Percentiles rank a stretch among this genome's conserved stretches.
phyloP scores from a whole-genome alignment of 1,140 invertebrate species.

The Drosophila suzukii region DNA sequence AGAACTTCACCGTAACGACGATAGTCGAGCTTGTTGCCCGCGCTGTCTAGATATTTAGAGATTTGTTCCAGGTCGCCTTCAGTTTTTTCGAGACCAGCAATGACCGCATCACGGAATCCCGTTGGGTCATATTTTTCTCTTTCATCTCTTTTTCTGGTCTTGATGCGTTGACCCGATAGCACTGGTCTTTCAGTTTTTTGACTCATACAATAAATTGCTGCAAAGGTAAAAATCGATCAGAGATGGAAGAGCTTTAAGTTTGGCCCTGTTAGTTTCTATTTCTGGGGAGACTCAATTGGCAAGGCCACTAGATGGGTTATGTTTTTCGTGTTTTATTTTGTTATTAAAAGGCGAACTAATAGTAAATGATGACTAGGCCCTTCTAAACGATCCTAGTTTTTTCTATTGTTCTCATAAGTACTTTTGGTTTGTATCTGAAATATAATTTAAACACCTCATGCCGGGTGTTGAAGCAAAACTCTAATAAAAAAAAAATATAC shows the following conservation, averaged over 20 bases:
- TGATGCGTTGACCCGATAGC: constrained; percentile 99
- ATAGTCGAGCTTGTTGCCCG: constrained; percentile 98
- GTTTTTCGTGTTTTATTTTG: background rate
- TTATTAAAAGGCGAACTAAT: constrained; percentile 13
- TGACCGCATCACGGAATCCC: constrained; percentile 97
- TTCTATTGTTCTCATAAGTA: background rate
- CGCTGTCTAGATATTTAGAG: constrained; percentile 96
- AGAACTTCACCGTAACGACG: constrained; percentile 98
- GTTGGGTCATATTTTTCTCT: constrained; percentile 99
- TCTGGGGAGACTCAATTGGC: constrained; percentile 13
- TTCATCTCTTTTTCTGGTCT: constrained; percentile 99
- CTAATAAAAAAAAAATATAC: background rate
- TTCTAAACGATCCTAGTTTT: background rate
- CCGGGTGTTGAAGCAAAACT: background rate
- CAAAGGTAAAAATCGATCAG: constrained; percentile 82
- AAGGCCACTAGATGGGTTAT: constrained; percentile 42
- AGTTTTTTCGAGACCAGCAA: constrained; percentile 96
- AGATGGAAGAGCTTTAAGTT: constrained; percentile 25
- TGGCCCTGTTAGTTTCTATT: background rate
- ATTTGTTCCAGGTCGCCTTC: constrained; percentile 96
- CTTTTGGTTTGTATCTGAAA: background rate
- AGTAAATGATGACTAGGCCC: background rate
- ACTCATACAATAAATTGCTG: constrained; percentile 99
- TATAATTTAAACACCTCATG: background rate
- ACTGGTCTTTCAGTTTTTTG: constrained; percentile 99